A percentile compares a stretch with the other conserved stretches of the same genome.
phyloP scores from a whole-genome alignment of 1,140 invertebrate species.

The Platyscapa corneri region DNA sequence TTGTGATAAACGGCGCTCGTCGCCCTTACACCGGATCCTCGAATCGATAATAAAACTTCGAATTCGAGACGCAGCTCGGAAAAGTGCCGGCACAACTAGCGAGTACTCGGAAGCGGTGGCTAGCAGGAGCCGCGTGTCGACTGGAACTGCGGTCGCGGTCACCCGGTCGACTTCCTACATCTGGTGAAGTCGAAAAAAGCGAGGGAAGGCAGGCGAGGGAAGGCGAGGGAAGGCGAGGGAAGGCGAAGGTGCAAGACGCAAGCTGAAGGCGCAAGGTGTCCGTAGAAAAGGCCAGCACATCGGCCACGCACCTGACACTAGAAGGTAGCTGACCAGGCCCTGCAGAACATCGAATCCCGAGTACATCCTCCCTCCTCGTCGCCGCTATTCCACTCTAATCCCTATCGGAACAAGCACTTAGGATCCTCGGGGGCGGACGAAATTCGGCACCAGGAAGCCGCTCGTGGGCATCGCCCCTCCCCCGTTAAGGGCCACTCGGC shows the following conservation, averaged over 20 bases:
- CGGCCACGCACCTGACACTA: constrained; percentile 65
- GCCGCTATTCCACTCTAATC: too few species aligned
- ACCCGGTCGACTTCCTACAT: neutral
- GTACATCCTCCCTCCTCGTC: constrained; percentile 56
- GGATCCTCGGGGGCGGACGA: too few species aligned
- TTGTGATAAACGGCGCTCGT: too few species aligned
- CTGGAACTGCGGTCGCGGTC: too few species aligned
- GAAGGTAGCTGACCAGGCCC: constrained; percentile 64
- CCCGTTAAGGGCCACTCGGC: too few species aligned
- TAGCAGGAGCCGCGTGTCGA: too few species aligned
- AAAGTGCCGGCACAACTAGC: too few species aligned
- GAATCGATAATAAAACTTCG: too few species aligned
- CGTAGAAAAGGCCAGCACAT: neutral
- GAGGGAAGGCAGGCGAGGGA: neutral
- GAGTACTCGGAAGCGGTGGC: too few species aligned
- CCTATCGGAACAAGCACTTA: neutral
- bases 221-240: neutral
- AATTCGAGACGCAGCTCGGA: too few species aligned
- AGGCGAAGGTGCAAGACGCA: neutral
- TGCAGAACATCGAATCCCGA: constrained; percentile 66
- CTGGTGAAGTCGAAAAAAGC: neutral
- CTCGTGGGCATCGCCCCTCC: too few species aligned
- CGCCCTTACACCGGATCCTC: too few species aligned
- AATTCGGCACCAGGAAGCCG: neutral
- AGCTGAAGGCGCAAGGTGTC: neutral